These are phyloP conservation scores for Branchinecta lynchi DNA, from an alignment of 1,140 invertebrate genomes.

Conservation along the genomic window DNA sequence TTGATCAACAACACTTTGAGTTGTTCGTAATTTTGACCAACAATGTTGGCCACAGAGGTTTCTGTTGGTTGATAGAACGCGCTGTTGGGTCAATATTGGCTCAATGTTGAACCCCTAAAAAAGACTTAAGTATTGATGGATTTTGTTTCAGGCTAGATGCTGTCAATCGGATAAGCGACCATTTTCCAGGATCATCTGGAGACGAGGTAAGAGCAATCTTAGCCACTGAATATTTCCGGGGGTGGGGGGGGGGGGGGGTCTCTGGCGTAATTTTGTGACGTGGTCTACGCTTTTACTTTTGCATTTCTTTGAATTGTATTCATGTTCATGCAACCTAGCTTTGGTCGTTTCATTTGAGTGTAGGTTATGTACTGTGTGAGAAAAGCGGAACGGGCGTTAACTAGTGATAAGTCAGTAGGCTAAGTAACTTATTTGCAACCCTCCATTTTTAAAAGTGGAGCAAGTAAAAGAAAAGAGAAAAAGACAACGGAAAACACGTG, in stretches of 20 bases:
- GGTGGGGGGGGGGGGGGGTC: neutral
- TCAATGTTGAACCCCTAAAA: neutral
- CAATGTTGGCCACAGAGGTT: neutral
- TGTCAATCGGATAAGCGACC: constrained; percentile 2
- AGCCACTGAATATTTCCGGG: neutral
- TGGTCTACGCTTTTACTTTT: neutral
- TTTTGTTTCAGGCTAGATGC: constrained; percentile 6
- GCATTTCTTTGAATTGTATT: neutral
- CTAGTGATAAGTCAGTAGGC: neutral
- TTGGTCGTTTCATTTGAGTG: neutral
- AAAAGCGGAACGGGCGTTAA: neutral
- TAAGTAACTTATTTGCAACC: neutral
- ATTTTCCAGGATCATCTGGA: neutral
- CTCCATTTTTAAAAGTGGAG: neutral
- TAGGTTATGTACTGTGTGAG: neutral
- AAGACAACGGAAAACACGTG: neutral
- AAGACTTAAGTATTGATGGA: neutral
- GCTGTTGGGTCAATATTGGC: neutral
- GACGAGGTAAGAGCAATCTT: neutral
- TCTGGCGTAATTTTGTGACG: neutral
- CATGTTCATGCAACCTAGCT: too few species aligned
- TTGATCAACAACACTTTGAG: neutral
- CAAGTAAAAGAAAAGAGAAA: too few species aligned
- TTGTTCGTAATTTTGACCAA: neutral
- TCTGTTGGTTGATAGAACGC: neutral